Percentiles rank a stretch among this genome's conserved stretches.
Evolutionary conservation across 2,113 vertebrate genomes (phyloP).

Genomic region (Limnothrissa miodon): DNA sequence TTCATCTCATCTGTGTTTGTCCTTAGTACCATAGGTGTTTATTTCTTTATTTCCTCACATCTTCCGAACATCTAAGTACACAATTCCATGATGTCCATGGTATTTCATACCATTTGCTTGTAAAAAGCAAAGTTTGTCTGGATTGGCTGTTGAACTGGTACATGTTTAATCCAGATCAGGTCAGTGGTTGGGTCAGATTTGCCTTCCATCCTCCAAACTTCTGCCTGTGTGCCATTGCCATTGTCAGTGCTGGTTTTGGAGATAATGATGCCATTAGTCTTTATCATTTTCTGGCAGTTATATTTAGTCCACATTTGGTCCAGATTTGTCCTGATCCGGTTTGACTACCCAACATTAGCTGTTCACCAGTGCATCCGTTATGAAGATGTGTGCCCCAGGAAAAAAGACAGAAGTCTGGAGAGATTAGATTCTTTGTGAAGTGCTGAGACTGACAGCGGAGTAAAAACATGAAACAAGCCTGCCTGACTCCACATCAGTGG

Average conservation of each 20-base stretch:
- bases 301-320: not conserved
- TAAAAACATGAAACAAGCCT: not conserved
- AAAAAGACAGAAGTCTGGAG: not conserved
- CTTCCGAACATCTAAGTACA: no score
- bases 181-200: not conserved
- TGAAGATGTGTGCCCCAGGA: not conserved
- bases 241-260: no score
- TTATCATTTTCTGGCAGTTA: no score
- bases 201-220: no score
- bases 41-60: no score
- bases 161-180: not conserved
- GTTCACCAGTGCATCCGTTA: not conserved
- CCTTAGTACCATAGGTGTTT: no score
- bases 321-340: not conserved
- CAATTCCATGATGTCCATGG: no score
- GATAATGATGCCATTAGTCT: no score
- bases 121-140: no score
- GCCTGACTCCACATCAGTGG: not conserved
- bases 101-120: no score
- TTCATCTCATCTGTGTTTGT: no score
- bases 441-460: no score
- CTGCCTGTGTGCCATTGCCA: not conserved
- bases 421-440: not conserved
- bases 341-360: not conserved
- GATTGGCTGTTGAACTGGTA: not conserved